Conservation (phyloP, 2,797 vertebrate species). For the Alauda arvensis region DNA sequence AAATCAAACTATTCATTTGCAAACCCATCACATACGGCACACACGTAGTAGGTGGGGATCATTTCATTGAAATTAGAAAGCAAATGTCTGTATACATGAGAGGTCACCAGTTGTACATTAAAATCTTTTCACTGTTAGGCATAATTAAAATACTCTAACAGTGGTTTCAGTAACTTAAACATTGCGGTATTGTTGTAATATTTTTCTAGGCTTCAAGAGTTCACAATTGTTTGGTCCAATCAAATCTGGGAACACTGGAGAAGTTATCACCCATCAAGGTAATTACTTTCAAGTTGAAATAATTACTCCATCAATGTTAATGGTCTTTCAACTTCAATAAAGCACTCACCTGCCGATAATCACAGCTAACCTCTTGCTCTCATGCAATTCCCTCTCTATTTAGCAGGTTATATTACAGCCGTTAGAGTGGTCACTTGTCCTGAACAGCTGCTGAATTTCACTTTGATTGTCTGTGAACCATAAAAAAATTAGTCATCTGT, state of each 20-base stretch:
- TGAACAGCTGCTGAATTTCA: constrained; percentile 86
- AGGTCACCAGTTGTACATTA: constrained; percentile 68
- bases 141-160: constrained; percentile 74
- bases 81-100: constrained; percentile 74
- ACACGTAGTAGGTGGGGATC: constrained; percentile 65
- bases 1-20: constrained; percentile 66
- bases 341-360: constrained; percentile 87
- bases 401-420: constrained; percentile 82
- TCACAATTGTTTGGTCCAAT: constrained; percentile 78
- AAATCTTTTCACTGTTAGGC: constrained; percentile 69
- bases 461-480: constrained; percentile 80
- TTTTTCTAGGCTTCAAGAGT: constrained; percentile 78
- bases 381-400: constrained; percentile 84
- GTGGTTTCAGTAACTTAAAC: constrained; percentile 75
- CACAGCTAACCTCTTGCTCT: constrained; percentile 81
- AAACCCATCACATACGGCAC: constrained; percentile 57
- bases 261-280: constrained; percentile 85
- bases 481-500: constrained; percentile 81
- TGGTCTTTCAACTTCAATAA: constrained; percentile 89
- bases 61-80: constrained; percentile 73
- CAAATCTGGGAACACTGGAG: constrained; percentile 74
- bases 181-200: constrained; percentile 77
- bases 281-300: constrained; percentile 89
- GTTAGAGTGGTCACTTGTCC: constrained; percentile 85
- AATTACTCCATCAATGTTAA: constrained; percentile 91